A percentile compares a stretch with the other conserved stretches of the same genome.
Conservation (phyloP, 2,113 vertebrate genomes). For the Coptodon rendalli region DNA sequence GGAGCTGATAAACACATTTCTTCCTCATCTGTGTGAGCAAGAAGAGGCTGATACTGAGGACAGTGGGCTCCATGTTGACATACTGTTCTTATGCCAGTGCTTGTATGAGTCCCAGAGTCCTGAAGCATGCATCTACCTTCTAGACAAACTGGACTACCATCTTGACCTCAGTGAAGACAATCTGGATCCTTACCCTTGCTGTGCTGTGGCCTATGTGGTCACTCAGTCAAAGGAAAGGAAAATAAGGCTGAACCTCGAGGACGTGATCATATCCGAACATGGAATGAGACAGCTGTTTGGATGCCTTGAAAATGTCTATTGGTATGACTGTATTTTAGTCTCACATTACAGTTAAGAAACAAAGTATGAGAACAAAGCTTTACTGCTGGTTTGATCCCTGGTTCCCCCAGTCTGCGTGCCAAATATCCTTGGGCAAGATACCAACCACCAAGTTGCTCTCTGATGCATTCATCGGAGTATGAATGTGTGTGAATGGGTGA, state of each 20-base stretch:
- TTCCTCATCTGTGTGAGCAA: background rate
- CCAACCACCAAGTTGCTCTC: no score
- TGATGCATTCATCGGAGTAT: no score
- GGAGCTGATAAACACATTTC: background rate
- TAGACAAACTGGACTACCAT: background rate
- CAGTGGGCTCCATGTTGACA: background rate
- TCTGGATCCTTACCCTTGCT: background rate
- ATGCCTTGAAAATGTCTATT: background rate
- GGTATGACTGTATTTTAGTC: background rate
- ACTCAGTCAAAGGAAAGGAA: background rate
- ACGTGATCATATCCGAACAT: background rate
- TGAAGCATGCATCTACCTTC: background rate
- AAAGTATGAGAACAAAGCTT: no score
- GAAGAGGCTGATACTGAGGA: background rate
- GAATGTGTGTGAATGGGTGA: no score
- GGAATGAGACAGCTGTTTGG: background rate
- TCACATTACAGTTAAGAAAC: no score
- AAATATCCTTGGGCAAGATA: no score
- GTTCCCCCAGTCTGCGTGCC: no score
- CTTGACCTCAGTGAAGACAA: background rate
- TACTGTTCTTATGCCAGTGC: conserved; percentile 1
- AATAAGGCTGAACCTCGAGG: background rate
- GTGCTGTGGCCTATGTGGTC: conserved; percentile 11
- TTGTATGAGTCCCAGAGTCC: conserved; percentile 28
- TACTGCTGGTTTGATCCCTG: no score